A percentile compares a stretch with the other conserved stretches of the same genome.
These are phyloP conservation scores for Petrolisthes cinctipes DNA, from an alignment of 2,888 invertebrate genomes.

Conservation along the genomic window DNA sequence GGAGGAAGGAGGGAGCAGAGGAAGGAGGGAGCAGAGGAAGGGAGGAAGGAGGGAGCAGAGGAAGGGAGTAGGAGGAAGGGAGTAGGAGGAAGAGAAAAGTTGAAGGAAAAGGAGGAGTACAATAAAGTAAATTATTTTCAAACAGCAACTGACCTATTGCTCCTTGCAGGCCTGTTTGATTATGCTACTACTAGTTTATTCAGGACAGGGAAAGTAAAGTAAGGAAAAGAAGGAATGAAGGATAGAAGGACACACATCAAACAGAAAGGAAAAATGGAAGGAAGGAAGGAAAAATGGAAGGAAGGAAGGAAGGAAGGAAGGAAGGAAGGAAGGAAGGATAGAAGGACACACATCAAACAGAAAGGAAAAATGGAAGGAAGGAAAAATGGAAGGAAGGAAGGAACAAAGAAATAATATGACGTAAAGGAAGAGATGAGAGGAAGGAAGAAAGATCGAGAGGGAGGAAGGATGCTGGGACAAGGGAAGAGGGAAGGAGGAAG, in stretches of 20 bases:
- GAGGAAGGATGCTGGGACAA: neutral
- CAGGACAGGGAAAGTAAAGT: neutral
- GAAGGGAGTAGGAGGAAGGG: neutral
- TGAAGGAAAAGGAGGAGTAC: neutral
- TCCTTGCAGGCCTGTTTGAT: too few species aligned
- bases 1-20: conserved; percentile 30
- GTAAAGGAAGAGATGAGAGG: neutral
- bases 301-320: neutral
- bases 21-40: neutral
- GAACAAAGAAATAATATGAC: neutral
- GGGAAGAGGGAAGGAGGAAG: neutral
- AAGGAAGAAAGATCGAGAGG: neutral
- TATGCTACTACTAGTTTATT: too few species aligned
- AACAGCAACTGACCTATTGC: too few species aligned
- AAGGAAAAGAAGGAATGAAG: neutral
- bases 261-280: neutral
- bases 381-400: neutral
- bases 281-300: neutral
- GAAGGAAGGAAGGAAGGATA: neutral
- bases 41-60: too few species aligned
- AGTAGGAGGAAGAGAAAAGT: neutral
- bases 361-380: too few species aligned
- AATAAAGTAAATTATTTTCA: too few species aligned
- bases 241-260: neutral
- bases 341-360: neutral